Evolutionary conservation across 2,888 invertebrate species (phyloP).

Genomic region (Zhuqinia jingwanae): DNA sequence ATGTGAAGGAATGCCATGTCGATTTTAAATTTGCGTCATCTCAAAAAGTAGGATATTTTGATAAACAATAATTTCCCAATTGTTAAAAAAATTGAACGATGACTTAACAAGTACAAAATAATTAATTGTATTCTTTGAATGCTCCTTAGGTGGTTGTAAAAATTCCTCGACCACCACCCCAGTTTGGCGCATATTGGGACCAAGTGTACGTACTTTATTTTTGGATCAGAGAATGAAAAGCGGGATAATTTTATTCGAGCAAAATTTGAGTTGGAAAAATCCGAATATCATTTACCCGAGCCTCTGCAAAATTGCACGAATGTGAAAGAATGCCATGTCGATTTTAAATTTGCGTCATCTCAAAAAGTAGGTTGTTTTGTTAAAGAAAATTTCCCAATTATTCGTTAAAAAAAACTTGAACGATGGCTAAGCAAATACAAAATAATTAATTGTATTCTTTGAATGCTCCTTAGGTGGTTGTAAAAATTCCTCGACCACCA

Average conservation of each 20-base stretch:
- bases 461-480: slow-evolving; percentile 74
- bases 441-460: background rate
- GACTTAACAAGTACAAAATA: background rate
- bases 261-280: slow-evolving; percentile 75
- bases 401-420: no score
- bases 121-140: background rate
- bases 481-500: slow-evolving; percentile 75
- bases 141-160: slow-evolving; percentile 75
- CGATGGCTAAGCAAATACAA: background rate
- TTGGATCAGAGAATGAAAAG: slow-evolving; percentile 89
- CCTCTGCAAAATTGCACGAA: slow-evolving; percentile 75
- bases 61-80: no score
- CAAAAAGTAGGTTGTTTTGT: slow-evolving; percentile 77
- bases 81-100: no score
- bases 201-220: slow-evolving; percentile 90
- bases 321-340: slow-evolving; percentile 75
- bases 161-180: slow-evolving; percentile 74
- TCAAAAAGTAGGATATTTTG: slow-evolving; percentile 76
- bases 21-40: slow-evolving; percentile 75
- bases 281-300: slow-evolving; percentile 73
- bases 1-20: slow-evolving; percentile 75
- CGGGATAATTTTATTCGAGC: slow-evolving; percentile 74
- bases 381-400: no score
- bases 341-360: slow-evolving; percentile 75
- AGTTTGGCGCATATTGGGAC: slow-evolving; percentile 83